Conservation (phyloP, 2,888 invertebrate species). For the Prionchulus punctatus region DNA sequence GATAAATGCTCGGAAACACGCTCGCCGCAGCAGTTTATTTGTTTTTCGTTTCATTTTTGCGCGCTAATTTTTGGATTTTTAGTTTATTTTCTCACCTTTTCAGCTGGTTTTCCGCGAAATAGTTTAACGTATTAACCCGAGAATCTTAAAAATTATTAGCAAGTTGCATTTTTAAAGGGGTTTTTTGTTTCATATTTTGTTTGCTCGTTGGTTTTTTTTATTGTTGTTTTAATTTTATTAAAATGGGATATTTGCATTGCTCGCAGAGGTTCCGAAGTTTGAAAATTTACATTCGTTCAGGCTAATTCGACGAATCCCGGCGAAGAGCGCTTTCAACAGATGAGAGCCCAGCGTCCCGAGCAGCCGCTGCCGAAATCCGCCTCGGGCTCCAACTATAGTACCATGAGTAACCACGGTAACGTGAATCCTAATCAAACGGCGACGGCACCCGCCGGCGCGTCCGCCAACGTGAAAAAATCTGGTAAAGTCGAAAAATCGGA, state of each 20-base stretch:
- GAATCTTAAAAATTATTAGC: too few species aligned
- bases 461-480: not conserved
- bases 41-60: not conserved
- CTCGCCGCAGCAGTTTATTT: not conserved
- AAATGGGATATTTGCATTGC: too few species aligned
- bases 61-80: too few species aligned
- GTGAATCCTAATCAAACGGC: not conserved
- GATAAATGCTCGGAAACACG: not conserved
- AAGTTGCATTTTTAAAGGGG: too few species aligned
- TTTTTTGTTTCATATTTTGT: too few species aligned
- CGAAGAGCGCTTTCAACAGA: not conserved
- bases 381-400: not conserved
- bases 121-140: too few species aligned
- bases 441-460: not conserved
- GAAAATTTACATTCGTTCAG: not conserved
- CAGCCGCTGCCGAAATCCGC: not conserved
- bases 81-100: too few species aligned
- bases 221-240: too few species aligned
- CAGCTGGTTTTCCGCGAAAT: too few species aligned
- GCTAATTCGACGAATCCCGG: not conserved
- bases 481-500: not conserved
- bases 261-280: too few species aligned
- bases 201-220: too few species aligned
- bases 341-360: not conserved
- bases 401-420: not conserved